Evolutionary conservation across 2,113 vertebrate species (phyloP), one percentile per base, ranked within the genome.

Genomic region (Thunnus thynnus): DNA sequence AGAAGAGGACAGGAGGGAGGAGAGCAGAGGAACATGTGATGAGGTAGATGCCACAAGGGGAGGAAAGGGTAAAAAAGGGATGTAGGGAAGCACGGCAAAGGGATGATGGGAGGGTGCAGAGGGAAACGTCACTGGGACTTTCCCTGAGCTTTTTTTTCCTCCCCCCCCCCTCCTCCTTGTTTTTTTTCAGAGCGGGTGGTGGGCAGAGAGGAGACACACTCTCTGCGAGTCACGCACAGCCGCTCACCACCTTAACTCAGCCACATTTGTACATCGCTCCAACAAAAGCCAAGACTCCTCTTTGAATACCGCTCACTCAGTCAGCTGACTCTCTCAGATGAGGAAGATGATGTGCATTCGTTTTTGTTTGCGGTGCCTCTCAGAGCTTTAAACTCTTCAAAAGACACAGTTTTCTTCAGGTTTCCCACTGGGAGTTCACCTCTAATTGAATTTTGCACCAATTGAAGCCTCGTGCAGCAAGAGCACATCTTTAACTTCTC

Each of bases 41-140:
- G 56, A 72, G 51, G 76, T 55, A 8, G 65, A 44, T 27, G 58
- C 36, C 9, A 9, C 9, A 82, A 83, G 68, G 70, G 32, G 74
- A 58, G 16, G 47, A 72, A 48, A 48, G 22, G 22, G 76, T 68
- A 52, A 72, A 75, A 76, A 81, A 48, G 67, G 62, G 73, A 60
- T 56, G 57, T 64, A 82, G 64, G 61, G 61, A 68, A 88, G 74
- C 70, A 56, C 32, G 0, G 56, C 47, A 80, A 50, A 72, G 55
- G 77, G 83, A 82, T 66, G 84, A 78, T 52, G 69, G 72, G 84
- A 82, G 81, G 60, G 52, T 30, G 76, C 36, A 62, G 74, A 60
- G 30, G 76, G 60, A 65, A 52, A 81, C 91, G 86, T 93, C 90
- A 90, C 68, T 13, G 85, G 90, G 92, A 88, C 82, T 91, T 91